Evolutionary conservation across 2,888 invertebrate species (phyloP), one percentile per base, ranked within the genome.

Genomic region (Automeris io): DNA sequence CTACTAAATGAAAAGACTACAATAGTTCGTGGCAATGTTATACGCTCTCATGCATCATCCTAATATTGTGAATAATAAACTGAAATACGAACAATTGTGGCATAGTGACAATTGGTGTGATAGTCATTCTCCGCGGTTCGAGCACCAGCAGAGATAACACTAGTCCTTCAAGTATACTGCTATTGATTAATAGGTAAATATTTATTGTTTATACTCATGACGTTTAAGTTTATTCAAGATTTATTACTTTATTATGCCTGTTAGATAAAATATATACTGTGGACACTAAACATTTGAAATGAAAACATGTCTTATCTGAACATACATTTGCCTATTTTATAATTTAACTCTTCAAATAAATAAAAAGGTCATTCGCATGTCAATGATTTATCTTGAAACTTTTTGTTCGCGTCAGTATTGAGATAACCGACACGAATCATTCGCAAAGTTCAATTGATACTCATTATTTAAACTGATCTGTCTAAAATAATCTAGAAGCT

Each of bases 81-180:
- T 63, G 32, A 65, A 72, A 59, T 70, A 74, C 76, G 79, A 79
- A 75, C 82, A 81, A 75, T 78, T 75, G 82, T 86, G 86, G 86
- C 73, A 80, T 60, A 82, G 83, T 85, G 85, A 86, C 64, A 82
- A 85, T 66, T 81, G 74, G 75, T 80, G 85, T 65, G 76, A 78
- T 54, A 78, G 82, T 59, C 79, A 83, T 73, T 80, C 82, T 39
- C 85, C 85, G 53, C 69, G 73, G 46, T 85, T 80, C 61, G 79
- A 85, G 45, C 70, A 80, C 49, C 86, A 85, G 47, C 79, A 83
- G 45, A 83, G 83, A 77, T 85, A 86, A 61, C 79, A 57, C 57
- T 35, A 59, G 57, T 49, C 60, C 60, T 64, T 57, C 51, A 43
- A 49, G 65, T 65, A 67, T 51, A 70, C 70, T 69, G 67, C 67